A percentile compares a stretch with the other conserved stretches of the same genome.
Evolutionary conservation across 2,888 invertebrate genomes (phyloP).

Genomic region (Drosophila percnosoma): DNA sequence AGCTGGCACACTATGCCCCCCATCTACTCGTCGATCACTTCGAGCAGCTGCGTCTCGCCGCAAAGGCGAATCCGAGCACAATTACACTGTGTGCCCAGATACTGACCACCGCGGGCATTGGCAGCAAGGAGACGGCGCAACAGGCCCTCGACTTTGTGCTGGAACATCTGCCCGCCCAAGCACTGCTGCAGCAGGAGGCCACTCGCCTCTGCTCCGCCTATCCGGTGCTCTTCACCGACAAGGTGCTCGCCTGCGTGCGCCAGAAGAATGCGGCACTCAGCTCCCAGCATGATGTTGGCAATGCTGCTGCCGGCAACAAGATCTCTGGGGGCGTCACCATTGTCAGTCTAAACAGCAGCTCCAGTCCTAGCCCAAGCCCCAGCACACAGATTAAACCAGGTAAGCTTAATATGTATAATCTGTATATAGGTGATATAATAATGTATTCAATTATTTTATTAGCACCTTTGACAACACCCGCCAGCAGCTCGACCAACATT

Average conservation of each 20-base stretch:
- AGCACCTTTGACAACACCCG: slow-evolving; percentile 43
- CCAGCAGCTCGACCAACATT: slow-evolving; percentile 29
- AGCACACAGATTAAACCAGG: slow-evolving; percentile 78
- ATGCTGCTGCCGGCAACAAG: slow-evolving; percentile 87
- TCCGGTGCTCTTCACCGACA: slow-evolving; percentile 92
- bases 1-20: slow-evolving; percentile 90
- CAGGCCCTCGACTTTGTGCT: slow-evolving; percentile 93
- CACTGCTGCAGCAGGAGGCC: slow-evolving; percentile 91
- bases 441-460: not conserved
- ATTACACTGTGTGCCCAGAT: slow-evolving; percentile 89
- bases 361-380: slow-evolving; percentile 70
- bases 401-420: slow-evolving; percentile 34
- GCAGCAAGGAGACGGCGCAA: slow-evolving; percentile 91
- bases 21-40: slow-evolving; percentile 90
- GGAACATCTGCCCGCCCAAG: slow-evolving; percentile 90
- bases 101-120: slow-evolving; percentile 89
- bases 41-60: slow-evolving; percentile 88
- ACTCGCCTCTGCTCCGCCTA: slow-evolving; percentile 92
- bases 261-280: slow-evolving; percentile 87
- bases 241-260: slow-evolving; percentile 90
- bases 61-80: slow-evolving; percentile 88
- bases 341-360: slow-evolving; percentile 89
- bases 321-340: slow-evolving; percentile 92
- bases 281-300: slow-evolving; percentile 86
- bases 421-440: not conserved